Percentiles rank a stretch among this genome's conserved stretches.
Conservation (phyloP, 2,888 invertebrate species). For the Rhagonycha fulva region DNA sequence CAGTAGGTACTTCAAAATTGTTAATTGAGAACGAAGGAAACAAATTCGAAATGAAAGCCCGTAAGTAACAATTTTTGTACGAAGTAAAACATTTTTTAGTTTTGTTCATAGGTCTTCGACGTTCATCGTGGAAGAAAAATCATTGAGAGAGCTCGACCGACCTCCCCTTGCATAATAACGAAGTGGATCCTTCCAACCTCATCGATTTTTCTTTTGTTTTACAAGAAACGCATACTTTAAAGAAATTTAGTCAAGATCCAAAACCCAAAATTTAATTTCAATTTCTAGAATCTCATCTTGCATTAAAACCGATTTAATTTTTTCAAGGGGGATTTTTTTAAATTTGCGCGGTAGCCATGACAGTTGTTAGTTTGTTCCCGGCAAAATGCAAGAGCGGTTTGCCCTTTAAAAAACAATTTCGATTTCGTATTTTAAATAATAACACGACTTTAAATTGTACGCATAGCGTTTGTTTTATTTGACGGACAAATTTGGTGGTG, state of each 20-base stretch:
- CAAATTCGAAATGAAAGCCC: neutral
- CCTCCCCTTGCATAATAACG: neutral
- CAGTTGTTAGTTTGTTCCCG: conserved; percentile 44
- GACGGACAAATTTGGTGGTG: conserved; percentile 35
- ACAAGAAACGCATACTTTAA: conserved; percentile 1
- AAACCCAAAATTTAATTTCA: neutral
- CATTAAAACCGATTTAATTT: neutral
- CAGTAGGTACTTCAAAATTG: neutral
- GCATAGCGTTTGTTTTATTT: conserved; percentile 36
- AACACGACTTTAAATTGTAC: conserved; percentile 21
- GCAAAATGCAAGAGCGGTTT: conserved; percentile 36
- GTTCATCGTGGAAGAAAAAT: neutral
- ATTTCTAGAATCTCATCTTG: neutral
- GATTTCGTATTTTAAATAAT: conserved; percentile 8
- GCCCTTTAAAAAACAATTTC: conserved; percentile 8
- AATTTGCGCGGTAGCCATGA: conserved; percentile 49
- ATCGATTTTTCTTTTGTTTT: conserved; percentile 7
- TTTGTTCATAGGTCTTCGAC: neutral
- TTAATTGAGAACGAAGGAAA: neutral
- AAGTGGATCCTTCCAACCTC: conserved; percentile 3
- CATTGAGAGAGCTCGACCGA: neutral
- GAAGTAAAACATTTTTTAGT: neutral
- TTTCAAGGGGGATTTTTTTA: conserved; percentile 31
- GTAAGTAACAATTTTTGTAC: neutral
- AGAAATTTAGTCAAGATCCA: neutral